Evolutionary conservation across 2,113 vertebrate genomes (phyloP).

Genomic region (Notothenia coriiceps): DNA sequence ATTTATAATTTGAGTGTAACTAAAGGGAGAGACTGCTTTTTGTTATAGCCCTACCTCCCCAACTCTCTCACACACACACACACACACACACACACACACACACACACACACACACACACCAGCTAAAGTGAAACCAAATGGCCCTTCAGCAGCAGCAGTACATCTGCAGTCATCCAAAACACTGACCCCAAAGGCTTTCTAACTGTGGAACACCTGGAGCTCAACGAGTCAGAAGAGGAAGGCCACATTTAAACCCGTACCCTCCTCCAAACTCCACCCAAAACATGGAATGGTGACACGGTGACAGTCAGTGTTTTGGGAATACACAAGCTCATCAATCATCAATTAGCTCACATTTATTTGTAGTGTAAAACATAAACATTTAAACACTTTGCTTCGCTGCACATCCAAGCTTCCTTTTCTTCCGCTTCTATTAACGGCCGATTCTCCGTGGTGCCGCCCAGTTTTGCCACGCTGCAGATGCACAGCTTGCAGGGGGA

Average conservation of each 20-base stretch:
- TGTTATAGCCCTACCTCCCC: slow-evolving; percentile 41
- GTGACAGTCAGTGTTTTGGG: slow-evolving; percentile 8
- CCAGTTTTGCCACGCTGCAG: slow-evolving; percentile 52
- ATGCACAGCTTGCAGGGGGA: slow-evolving; percentile 41
- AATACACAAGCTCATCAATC: slow-evolving; percentile 61
- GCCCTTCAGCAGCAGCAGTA: not conserved
- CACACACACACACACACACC: not conserved
- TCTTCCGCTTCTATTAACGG: slow-evolving; percentile 48
- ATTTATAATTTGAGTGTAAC: not conserved
- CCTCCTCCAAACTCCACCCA: slow-evolving; percentile 26
- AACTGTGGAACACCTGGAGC: slow-evolving; percentile 39
- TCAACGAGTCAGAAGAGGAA: not conserved
- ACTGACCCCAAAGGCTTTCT: not conserved
- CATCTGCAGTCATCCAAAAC: slow-evolving; percentile 34
- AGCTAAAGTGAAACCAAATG: slow-evolving; percentile 12
- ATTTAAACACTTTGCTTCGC: slow-evolving; percentile 46
- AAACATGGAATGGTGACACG: slow-evolving; percentile 13
- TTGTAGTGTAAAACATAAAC: slow-evolving; percentile 49
- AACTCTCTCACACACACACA: slow-evolving; percentile 6
- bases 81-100: no score
- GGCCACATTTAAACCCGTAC: not conserved
- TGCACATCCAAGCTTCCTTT: slow-evolving; percentile 47
- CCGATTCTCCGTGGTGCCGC: slow-evolving; percentile 61
- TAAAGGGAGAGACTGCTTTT: slow-evolving; percentile 39
- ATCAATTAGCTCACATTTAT: slow-evolving; percentile 60